These are phyloP conservation scores for Paguma larvata DNA, from an alignment of 2,797 vertebrate species.

Conservation along the genomic window DNA sequence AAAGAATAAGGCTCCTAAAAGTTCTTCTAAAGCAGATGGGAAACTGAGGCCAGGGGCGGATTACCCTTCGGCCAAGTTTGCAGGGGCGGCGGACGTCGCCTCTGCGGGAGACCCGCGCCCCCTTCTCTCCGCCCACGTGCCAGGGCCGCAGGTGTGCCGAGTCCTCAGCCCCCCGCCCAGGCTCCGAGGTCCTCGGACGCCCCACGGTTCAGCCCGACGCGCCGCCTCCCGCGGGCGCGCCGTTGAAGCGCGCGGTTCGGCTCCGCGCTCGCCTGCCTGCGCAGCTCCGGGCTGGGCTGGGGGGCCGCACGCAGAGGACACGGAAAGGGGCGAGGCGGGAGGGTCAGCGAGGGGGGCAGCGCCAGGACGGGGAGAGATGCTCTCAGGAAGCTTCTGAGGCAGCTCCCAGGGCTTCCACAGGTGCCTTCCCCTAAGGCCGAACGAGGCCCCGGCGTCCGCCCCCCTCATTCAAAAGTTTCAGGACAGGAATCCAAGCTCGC, in stretches of 20 bases:
- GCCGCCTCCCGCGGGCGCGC: background rate
- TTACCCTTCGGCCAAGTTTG: background rate
- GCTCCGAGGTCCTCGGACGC: accelerated
- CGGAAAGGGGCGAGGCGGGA: accelerated
- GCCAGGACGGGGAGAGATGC: accelerated
- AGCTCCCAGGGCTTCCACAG: background rate
- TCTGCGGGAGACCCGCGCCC: background rate
- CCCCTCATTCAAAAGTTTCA: background rate
- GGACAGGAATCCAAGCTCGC: background rate
- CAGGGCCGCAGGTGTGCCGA: accelerated
- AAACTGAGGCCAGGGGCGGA: background rate
- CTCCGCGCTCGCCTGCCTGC: accelerated
- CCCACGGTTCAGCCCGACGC: background rate
- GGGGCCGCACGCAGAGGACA: background rate
- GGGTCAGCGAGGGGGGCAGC: background rate
- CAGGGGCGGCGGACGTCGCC: background rate
- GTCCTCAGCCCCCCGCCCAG: background rate
- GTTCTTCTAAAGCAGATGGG: background rate
- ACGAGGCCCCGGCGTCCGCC: accelerated
- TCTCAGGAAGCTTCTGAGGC: too few species aligned
- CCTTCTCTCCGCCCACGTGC: accelerated
- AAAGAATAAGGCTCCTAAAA: background rate
- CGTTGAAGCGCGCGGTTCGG: background rate
- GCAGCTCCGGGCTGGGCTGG: background rate
- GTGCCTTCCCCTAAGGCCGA: background rate